Evolutionary conservation across 2,888 invertebrate species (phyloP), one percentile per base, ranked within the genome.

Genomic region (Caenorhabditis sp.): DNA sequence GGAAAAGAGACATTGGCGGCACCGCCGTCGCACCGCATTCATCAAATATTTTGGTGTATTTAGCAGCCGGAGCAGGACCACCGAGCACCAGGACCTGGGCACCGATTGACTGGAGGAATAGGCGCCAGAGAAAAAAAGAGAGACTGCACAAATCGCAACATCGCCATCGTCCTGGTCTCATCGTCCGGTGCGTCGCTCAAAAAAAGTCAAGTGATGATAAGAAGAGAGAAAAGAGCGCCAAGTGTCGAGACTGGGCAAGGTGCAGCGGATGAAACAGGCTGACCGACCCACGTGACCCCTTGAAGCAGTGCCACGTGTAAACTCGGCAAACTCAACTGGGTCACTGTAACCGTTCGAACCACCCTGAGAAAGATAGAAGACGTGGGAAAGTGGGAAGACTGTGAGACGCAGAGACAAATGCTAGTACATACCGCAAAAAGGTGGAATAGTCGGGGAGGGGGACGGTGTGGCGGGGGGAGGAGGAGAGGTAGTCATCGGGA

Each of bases 391-490:
- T 30, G 35, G 20, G 27, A 66, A 48, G 27, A 53, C 26, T 32
- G 24, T 11, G 53, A 66, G 68, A 68, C 58, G 66, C 58, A 58
- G 66, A 50, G 56, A 55, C 41, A 52, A 58, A 58, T 58, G 68
- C 70, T 70, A 70, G 70, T 70, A 70, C 70, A 70, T 70, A 70
- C 70, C 70, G 59, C 70, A 70, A 70, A 70, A 70, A 70, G 70
- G 70, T 59, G 70, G 70, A 70, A 59, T 59, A 70, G 59, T 59
- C 59, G 70, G 58, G 39, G 59, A 43, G 41, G 55, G 50, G 52
- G 53, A 59, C 59, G 59, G 70, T 58, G 70, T 70, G 59, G 70
- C 59, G 70, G 70, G 35, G 35, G 45, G 52, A 45, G 53, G 52
- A 32, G 43, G 32, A 17, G 27, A 53, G 70, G 58, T 50, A 70